Evolutionary conservation across 2,888 invertebrate species (phyloP).

Genomic region (Tetheella fluctuosa): DNA sequence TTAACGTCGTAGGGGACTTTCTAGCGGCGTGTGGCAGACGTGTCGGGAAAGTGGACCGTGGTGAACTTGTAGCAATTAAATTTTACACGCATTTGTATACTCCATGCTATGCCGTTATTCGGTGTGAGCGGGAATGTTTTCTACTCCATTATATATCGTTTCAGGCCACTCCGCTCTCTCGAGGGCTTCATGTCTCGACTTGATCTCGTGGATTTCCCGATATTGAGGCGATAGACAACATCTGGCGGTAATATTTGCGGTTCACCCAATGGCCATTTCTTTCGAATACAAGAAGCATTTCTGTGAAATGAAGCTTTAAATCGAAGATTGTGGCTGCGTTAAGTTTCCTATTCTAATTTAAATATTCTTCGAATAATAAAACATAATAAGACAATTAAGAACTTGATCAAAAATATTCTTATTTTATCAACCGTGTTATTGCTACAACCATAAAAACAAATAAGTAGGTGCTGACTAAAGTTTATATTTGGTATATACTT

Average conservation of each 20-base stretch:
- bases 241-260: not conserved
- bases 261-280: not conserved
- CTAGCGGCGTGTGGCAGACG: slow-evolving; percentile 18
- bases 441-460: too few relatives aligned
- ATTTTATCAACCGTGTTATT: too few relatives aligned
- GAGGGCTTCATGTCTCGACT: not conserved
- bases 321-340: too few relatives aligned
- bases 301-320: not conserved
- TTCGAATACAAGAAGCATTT: too few relatives aligned
- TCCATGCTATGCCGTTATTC: not conserved
- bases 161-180: not conserved
- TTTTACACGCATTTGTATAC: slow-evolving; percentile 31
- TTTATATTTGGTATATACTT: not conserved
- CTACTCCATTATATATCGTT: slow-evolving; percentile 8
- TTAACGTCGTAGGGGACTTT: slow-evolving; percentile 16
- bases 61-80: slow-evolving; percentile 27
- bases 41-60: slow-evolving; percentile 31
- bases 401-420: too few relatives aligned
- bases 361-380: too few relatives aligned
- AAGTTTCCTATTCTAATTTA: too few relatives aligned
- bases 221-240: not conserved
- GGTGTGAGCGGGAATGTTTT: slow-evolving; percentile 11
- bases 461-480: too few relatives aligned
- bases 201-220: not conserved
- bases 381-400: too few relatives aligned